Evolutionary conservation across 2,113 vertebrate species (phyloP).

Genomic region (Cynocephalus volans): DNA sequence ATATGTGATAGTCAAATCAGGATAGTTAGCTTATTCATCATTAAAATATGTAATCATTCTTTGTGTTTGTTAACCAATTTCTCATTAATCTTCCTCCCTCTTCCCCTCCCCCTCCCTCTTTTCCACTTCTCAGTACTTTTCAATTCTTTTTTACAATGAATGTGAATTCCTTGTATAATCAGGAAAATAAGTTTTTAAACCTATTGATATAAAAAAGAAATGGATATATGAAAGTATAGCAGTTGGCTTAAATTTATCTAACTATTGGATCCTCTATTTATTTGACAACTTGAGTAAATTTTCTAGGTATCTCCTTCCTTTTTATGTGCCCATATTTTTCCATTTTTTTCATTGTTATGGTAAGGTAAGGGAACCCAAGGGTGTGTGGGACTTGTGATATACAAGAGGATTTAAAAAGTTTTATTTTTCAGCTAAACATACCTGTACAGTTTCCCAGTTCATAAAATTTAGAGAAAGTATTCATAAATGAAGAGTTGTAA

Average conservation of each 20-base stretch:
- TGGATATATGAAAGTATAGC: neutral
- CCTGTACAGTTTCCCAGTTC: neutral
- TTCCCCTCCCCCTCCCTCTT: no score
- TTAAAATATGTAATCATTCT: no score
- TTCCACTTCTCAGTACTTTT: neutral
- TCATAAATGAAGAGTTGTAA: neutral
- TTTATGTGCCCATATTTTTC: slow-evolving; percentile 43
- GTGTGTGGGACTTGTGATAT: neutral
- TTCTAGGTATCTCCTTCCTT: neutral
- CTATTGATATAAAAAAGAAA: neutral
- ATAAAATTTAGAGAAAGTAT: neutral
- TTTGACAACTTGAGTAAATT: slow-evolving; percentile 2
- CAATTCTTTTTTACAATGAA: neutral
- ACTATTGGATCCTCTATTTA: no score
- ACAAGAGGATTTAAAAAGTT: neutral
- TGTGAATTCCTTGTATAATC: neutral
- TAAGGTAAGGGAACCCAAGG: neutral
- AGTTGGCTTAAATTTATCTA: slow-evolving; percentile 15
- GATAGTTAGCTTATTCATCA: no score
- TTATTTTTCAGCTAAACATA: neutral
- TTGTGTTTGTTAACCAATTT: no score
- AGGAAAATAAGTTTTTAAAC: slow-evolving; percentile 37
- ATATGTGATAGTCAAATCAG: no score
- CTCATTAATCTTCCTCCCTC: no score
- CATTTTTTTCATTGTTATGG: neutral